These are phyloP conservation scores for Tiphia femorata DNA, from an alignment of 2,888 invertebrate genomes.

Conservation along the genomic window DNA sequence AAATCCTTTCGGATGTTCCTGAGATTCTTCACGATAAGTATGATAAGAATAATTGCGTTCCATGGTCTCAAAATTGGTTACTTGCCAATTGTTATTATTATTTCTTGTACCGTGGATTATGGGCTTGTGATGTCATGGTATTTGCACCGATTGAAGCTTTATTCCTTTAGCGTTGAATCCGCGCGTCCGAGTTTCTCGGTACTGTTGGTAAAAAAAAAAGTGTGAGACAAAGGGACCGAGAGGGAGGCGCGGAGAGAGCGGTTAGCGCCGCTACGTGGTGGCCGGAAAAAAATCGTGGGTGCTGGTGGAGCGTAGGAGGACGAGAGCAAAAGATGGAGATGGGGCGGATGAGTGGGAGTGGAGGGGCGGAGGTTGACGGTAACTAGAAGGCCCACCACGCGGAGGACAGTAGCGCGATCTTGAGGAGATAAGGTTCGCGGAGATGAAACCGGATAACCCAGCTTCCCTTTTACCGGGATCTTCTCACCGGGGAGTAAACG, in stretches of 20 bases:
- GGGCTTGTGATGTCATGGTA: too few relatives aligned
- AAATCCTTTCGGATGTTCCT: background rate
- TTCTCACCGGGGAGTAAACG: slow-evolving; percentile 33
- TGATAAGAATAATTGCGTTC: background rate
- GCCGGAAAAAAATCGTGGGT: background rate
- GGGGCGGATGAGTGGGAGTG: too few relatives aligned
- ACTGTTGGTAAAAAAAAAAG: too few relatives aligned
- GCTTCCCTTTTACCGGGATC: slow-evolving; percentile 34
- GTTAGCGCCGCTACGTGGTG: background rate
- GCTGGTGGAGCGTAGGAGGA: slow-evolving; percentile 18
- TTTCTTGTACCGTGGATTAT: too few relatives aligned
- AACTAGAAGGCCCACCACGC: slow-evolving; percentile 14
- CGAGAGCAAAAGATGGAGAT: slow-evolving; percentile 8
- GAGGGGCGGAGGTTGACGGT: too few relatives aligned
- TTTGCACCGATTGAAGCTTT: too few relatives aligned
- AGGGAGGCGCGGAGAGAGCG: background rate
- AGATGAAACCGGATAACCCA: slow-evolving; percentile 56
- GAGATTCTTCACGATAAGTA: background rate
- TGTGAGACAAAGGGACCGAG: background rate
- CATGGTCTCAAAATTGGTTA: background rate
- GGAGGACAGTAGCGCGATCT: slow-evolving; percentile 49
- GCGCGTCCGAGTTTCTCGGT: too few relatives aligned
- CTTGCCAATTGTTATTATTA: too few relatives aligned
- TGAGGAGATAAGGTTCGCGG: slow-evolving; percentile 50
- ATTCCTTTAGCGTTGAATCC: too few relatives aligned